Conservation (phyloP, 2,113 vertebrate species). For the Marmota flaviventris region DNA sequence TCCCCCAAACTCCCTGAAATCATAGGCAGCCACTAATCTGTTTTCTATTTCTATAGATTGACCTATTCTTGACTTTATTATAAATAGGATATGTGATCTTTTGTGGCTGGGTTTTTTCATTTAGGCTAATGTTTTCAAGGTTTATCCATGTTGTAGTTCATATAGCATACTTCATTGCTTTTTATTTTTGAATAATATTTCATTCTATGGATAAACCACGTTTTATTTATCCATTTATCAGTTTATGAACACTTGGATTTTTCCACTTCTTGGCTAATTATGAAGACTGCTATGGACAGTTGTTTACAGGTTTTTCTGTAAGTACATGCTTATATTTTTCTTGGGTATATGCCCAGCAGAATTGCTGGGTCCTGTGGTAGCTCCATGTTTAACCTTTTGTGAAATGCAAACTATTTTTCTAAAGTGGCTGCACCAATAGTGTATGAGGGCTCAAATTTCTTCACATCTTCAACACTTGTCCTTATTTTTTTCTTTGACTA, state of each 20-base stretch:
- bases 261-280: slow-evolving; percentile 21
- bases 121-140: not conserved
- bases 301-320: slow-evolving; percentile 20
- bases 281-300: not conserved
- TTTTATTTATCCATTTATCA: slow-evolving; percentile 37
- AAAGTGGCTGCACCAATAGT: not conserved
- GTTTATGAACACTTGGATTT: not conserved
- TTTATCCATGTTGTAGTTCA: not conserved
- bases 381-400: slow-evolving; percentile 7
- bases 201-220: not conserved
- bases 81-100: not conserved
- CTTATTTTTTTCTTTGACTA: not conserved
- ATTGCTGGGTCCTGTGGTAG: not conserved
- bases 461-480: not conserved
- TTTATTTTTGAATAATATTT: slow-evolving; percentile 23
- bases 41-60: slow-evolving; percentile 6
- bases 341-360: not conserved
- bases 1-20: not conserved
- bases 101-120: slow-evolving; percentile 23
- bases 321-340: not conserved
- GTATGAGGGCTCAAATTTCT: not conserved
- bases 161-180: slow-evolving; percentile 22
- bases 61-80: not conserved
- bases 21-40: not conserved
- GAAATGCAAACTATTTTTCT: slow-evolving; percentile 22